Evolutionary conservation across 2,797 vertebrate species (phyloP), one percentile per base, ranked within the genome.

Genomic region (Gymnodraco acuticeps): DNA sequence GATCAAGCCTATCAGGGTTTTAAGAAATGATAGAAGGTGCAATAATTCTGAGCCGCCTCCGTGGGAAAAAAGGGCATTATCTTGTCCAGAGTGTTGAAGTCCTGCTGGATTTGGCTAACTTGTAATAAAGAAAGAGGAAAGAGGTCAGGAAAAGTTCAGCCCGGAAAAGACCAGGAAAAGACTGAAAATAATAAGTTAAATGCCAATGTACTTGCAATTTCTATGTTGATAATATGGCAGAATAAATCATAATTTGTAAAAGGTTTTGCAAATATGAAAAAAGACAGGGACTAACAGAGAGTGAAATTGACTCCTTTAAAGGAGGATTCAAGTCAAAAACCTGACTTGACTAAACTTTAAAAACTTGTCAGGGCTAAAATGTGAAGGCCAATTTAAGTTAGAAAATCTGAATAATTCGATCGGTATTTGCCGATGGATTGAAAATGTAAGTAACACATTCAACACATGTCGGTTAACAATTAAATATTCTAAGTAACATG

Each of bases 1-100:
- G 72, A 84, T 89, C 80, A 77, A 63, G 64, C 17, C 80, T 60
- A 62, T 82, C 72, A 77, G 66, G 62, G 66, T 17, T 38, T 81
- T 50, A 43, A 73, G 70, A 51, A 58, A 19, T 81, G 68, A 90
- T 78, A 59, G 54, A 51, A 70, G 58, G 73, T 33, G 16, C 15
- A 60, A 31, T 50, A 70, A 48, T 71, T 74, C 60, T 46, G 43
- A 73, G 65, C 42, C 41, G 58, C 66, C 80, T 75, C 72, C 72
- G 0, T 55, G 75, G 77, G 71, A 33, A 48, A 66, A 59, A 65
- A 67, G 51, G 51, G 47, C 43, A 78, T 72, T 27, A 73, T 82
- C 48, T 70, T 5, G 67, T 67, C 51, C 27, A 59, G 64, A 41
- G 33, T 48, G 61, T 64, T 14, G 20, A 17, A 77, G 55, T 78